Percentiles rank a stretch among this genome's conserved stretches.
phyloP scores from a whole-genome alignment of 2,113 vertebrate genomes.

The Gopherus flavomarginatus region DNA sequence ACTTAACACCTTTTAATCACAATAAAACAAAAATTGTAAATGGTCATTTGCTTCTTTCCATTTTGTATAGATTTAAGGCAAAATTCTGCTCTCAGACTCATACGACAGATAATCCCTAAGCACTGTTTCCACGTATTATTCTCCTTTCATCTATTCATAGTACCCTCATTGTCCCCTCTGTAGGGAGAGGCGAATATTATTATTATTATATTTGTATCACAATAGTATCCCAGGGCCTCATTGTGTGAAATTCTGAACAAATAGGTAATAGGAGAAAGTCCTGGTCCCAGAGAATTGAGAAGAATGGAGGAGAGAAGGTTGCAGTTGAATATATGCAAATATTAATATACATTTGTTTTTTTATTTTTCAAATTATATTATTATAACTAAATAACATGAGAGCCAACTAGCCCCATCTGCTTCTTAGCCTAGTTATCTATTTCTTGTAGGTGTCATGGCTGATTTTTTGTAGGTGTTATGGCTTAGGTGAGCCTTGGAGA shows the following conservation, averaged over 20 bases:
- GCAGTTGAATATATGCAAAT: neutral
- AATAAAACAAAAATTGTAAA: neutral
- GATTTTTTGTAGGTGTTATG: neutral
- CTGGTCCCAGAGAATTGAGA: neutral
- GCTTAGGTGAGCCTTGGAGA: neutral
- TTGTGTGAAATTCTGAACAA: slow-evolving; percentile 38
- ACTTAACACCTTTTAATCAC: neutral
- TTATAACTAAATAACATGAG: neutral
- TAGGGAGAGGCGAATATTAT: slow-evolving; percentile 45
- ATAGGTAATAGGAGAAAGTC: slow-evolving; percentile 1
- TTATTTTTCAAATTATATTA: neutral
- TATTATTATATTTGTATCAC: slow-evolving; percentile 37
- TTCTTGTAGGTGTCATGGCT: neutral
- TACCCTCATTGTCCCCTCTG: neutral
- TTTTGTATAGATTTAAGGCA: neutral
- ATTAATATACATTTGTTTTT: neutral
- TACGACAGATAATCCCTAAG: neutral
- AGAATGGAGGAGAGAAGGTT: neutral
- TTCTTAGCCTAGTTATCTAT: neutral
- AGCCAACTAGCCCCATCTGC: neutral
- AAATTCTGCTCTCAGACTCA: slow-evolving; percentile 13
- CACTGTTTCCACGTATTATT: neutral
- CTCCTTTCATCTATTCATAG: neutral
- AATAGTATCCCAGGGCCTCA: neutral
- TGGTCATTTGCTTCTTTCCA: neutral